Evolutionary conservation across 2,888 invertebrate species (phyloP), one percentile per base, ranked within the genome.

Genomic region (Autographa gamma): DNA sequence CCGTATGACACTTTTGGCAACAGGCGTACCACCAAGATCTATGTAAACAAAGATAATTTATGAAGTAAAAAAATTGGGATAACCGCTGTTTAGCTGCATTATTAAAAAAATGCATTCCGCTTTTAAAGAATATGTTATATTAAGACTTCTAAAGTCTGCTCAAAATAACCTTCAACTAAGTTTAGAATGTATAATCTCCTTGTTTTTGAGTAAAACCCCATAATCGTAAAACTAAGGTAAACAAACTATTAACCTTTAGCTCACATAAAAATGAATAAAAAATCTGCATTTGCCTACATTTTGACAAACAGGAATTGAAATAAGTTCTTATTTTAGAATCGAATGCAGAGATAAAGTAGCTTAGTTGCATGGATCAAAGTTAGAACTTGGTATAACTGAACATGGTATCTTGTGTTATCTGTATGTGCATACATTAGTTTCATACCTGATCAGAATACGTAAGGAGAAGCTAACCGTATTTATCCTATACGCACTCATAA

Each of bases 21-120:
- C 98, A 97, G 72, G 97, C 95, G 92, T 97, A 98, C 96, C 98
- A 97, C 98, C 98, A 98, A 72, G 98, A 98, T 86, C 97, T 97
- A 91, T 56, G 69, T 6, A 62, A 70, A 71, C 16, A 1, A 9
- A 9, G 19, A 0, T 2, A 18, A 60, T 11, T 7, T 11, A 38
- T 38, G 0, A 38, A 38, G 38, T 38, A 11, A 11, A 11, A 9
- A 11, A 25, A 25, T 25, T 25, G 25, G 25, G 25, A 25, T 34
- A 34, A 34, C 34, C 34, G 8, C 34, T 34, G 25, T 25, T 25
- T 25, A 25, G 25, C 25, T 25, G 25, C 25, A 25, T 25, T 25
- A 25, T 25, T 25, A 25, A 25, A 25, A 25, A 25, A 25, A 14
- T 8, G 18, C 7, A 63, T 16, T 38, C 18, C 32, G 38, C 0